Evolutionary conservation across 1,140 invertebrate genomes (phyloP).

Genomic region (Drosophila asahinai): DNA sequence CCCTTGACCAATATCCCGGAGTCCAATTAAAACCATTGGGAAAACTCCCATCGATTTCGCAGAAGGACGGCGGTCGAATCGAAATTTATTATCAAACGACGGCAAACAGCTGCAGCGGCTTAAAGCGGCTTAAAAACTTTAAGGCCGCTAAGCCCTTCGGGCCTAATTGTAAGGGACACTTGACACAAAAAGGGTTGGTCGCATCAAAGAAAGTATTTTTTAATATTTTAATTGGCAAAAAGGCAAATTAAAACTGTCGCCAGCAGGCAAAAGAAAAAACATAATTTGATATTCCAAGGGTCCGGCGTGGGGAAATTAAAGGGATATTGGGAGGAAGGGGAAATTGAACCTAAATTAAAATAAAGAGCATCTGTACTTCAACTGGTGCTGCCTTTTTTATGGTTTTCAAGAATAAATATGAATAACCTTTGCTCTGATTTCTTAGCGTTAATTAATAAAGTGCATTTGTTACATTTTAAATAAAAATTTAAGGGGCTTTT

Average conservation of each 20-base stretch:
- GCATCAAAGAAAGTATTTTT: slow-evolving; percentile 47
- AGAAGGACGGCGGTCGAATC: slow-evolving; percentile 32
- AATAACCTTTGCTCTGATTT: background rate
- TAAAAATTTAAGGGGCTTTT: too few species aligned
- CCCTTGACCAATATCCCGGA: slow-evolving; percentile 9
- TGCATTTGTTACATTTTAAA: background rate
- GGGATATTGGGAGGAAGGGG: slow-evolving; percentile 1
- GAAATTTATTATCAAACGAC: slow-evolving; percentile 63
- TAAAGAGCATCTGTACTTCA: background rate
- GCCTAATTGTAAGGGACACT: slow-evolving; percentile 66
- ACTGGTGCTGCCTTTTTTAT: background rate
- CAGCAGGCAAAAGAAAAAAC: slow-evolving; percentile 5
- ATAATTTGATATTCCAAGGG: slow-evolving; percentile 24
- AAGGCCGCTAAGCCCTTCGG: slow-evolving; percentile 50
- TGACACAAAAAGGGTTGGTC: slow-evolving; percentile 35
- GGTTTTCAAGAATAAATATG: background rate
- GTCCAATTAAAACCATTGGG: slow-evolving; percentile 54
- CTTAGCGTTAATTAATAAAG: too few species aligned
- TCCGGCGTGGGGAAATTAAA: background rate
- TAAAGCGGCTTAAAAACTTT: slow-evolving; percentile 67
- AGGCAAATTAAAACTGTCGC: slow-evolving; percentile 40
- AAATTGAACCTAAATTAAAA: slow-evolving; percentile 11
- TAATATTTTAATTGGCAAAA: slow-evolving; percentile 63
- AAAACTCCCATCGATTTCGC: slow-evolving; percentile 43
- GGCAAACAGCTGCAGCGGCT: slow-evolving; percentile 64